Percentiles rank a stretch among this genome's conserved stretches.
These are phyloP conservation scores for Palythoa grandis DNA, from an alignment of 92 coral and sea anemone species.

Conservation along the genomic window DNA sequence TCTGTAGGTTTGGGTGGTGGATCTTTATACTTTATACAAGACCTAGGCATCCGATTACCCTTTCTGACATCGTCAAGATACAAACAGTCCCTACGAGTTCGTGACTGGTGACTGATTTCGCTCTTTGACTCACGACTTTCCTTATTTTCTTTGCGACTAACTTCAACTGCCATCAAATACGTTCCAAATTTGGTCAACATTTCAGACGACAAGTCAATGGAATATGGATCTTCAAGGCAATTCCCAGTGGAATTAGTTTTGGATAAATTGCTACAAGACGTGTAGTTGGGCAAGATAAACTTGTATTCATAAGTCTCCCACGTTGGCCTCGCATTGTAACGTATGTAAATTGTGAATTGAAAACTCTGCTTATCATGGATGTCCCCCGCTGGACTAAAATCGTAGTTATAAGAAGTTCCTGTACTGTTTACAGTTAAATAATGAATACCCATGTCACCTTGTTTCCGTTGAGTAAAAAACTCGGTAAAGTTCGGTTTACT, in stretches of 20 bases:
- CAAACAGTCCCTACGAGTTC: slow-evolving; percentile 30
- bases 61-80: background rate
- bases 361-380: background rate
- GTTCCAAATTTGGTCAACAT: slow-evolving; percentile 21
- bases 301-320: background rate
- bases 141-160: background rate
- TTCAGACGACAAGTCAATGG: slow-evolving; percentile 6
- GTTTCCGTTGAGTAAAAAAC: slow-evolving; percentile 14
- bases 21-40: slow-evolving; percentile 36
- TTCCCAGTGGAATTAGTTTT: background rate
- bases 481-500: slow-evolving; percentile 30
- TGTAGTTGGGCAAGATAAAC: slow-evolving; percentile 17
- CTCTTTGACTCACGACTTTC: background rate
- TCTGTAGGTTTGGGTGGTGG: slow-evolving; percentile 38
- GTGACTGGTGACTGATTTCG: background rate
- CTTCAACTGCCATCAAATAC: slow-evolving; percentile 16
- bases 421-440: slow-evolving; percentile 1
- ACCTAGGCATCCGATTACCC: slow-evolving; percentile 2
- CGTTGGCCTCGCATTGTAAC: slow-evolving; percentile 33
- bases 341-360: slow-evolving; percentile 13
- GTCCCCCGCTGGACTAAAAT: background rate
- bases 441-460: slow-evolving; percentile 27
- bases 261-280: slow-evolving; percentile 2
- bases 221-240: slow-evolving; percentile 28
- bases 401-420: slow-evolving; percentile 26